Percentiles rank a stretch among this genome's conserved stretches.
phyloP scores from a whole-genome alignment of 2,888 invertebrate genomes.

The Pachydiplax longipennis region DNA sequence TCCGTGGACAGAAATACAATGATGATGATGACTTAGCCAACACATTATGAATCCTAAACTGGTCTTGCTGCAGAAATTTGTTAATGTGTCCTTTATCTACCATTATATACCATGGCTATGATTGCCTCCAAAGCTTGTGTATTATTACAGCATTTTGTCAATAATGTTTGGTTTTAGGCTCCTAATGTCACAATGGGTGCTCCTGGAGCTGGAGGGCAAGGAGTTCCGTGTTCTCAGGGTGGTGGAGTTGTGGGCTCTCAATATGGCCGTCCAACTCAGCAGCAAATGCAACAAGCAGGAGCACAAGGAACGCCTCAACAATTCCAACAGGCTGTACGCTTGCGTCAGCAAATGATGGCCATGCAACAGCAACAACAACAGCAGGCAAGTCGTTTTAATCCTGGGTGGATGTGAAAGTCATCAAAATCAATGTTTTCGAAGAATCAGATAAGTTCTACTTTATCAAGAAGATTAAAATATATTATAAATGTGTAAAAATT shows the following conservation, averaged over 20 bases:
- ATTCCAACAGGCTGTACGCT: slow-evolving; percentile 53
- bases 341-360: slow-evolving; percentile 67
- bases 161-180: neutral
- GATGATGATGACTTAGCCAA: no score
- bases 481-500: no score
- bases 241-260: slow-evolving; percentile 1
- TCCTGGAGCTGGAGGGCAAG: neutral
- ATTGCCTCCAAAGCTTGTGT: no score
- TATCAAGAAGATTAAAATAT: no score
- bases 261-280: slow-evolving; percentile 18
- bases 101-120: no score
- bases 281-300: slow-evolving; percentile 46
- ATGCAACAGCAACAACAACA: slow-evolving; percentile 74
- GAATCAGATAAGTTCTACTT: no score
- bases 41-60: no score
- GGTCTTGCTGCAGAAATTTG: no score
- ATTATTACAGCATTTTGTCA: no score
- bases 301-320: slow-evolving; percentile 49
- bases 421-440: no score
- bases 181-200: slow-evolving; percentile 36
- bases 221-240: slow-evolving; percentile 6
- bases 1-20: no score
- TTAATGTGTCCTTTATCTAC: no score
- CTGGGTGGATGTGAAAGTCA: neutral
- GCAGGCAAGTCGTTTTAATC: slow-evolving; percentile 46